phyloP scores from a whole-genome alignment of 2,113 vertebrate genomes.

The Cariama cristata region DNA sequence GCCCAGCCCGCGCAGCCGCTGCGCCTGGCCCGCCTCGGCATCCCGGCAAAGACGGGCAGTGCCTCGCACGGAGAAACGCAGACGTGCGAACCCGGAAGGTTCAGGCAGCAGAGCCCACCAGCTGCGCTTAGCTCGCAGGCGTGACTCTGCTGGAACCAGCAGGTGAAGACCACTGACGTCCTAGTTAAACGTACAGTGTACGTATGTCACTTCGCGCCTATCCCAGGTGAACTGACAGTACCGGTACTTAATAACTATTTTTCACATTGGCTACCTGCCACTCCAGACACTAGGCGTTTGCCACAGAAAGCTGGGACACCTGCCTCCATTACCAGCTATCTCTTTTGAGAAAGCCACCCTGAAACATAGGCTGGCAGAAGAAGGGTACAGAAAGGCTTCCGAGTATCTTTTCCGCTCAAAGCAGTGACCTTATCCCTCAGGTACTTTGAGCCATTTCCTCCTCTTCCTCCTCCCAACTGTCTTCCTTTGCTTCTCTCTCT shows the following conservation, averaged over 20 bases:
- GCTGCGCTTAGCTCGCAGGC: not conserved
- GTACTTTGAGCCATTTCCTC: conserved; percentile 28
- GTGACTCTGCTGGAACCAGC: not conserved
- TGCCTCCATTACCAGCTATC: not conserved
- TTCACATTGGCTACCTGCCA: not conserved
- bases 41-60: not conserved
- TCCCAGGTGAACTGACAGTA: not conserved
- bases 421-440: not conserved
- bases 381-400: not conserved
- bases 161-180: rapidly evolving
- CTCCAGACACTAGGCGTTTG: not conserved
- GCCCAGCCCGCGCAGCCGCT: not conserved
- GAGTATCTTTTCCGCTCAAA: not conserved
- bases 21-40: not conserved
- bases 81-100: rapidly evolving
- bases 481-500: not conserved
- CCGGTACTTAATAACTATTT: not conserved
- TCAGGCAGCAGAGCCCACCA: not conserved
- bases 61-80: not conserved
- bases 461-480: not conserved
- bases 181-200: rapidly evolving
- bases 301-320: not conserved
- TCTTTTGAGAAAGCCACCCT: not conserved
- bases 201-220: not conserved
- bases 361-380: not conserved